Evolutionary conservation across 2,888 invertebrate genomes (phyloP).

Genomic region (Notocelia uddmanniana): DNA sequence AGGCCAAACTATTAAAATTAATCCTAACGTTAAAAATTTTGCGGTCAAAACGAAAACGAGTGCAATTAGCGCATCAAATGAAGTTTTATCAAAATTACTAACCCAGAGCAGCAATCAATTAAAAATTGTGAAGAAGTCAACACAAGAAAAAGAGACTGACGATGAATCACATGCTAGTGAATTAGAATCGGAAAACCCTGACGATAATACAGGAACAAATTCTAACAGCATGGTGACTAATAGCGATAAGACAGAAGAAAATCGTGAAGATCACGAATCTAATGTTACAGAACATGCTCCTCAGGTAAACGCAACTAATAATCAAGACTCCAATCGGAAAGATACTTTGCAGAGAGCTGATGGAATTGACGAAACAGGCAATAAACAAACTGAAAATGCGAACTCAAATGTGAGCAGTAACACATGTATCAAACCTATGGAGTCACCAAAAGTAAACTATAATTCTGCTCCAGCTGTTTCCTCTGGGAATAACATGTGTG

Average conservation of each 20-base stretch:
- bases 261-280: neutral
- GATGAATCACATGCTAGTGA: conserved; percentile 47
- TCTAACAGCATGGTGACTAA: conserved; percentile 12
- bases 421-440: neutral
- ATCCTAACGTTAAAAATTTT: conserved; percentile 47
- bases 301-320: neutral
- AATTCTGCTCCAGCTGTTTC: neutral
- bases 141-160: conserved; percentile 50
- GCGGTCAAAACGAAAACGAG: conserved; percentile 49
- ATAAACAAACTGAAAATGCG: conserved; percentile 13
- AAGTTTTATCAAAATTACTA: conserved; percentile 73
- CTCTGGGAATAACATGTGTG: conserved; percentile 53
- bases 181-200: conserved; percentile 34
- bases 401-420: conserved; percentile 15
- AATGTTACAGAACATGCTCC: neutral
- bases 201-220: conserved; percentile 18
- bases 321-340: conserved; percentile 9
- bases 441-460: neutral
- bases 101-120: conserved; percentile 77
- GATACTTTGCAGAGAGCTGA: no score
- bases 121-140: conserved; percentile 72
- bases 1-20: conserved; percentile 45
- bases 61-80: conserved; percentile 61
- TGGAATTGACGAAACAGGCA: conserved; percentile 19
- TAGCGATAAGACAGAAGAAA: conserved; percentile 33